A percentile compares a stretch with the other conserved stretches of the same genome.
These are phyloP conservation scores for Mystacides longicornis DNA, from an alignment of 2,888 invertebrate species.

Conservation along the genomic window DNA sequence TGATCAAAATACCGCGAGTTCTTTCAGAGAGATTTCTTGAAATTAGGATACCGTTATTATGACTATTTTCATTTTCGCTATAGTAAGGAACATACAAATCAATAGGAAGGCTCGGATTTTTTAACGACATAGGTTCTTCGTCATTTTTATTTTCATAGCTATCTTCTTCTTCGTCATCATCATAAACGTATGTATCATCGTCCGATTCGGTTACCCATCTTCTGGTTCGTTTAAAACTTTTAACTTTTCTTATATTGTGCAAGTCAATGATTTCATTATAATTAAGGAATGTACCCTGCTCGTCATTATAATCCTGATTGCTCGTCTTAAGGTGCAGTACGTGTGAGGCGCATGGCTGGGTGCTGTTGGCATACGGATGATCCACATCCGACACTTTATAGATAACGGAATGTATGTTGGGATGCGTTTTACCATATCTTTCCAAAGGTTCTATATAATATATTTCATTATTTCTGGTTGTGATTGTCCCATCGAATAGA, in stretches of 20 bases:
- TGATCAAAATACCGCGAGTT: slow-evolving; percentile 36
- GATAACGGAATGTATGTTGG: slow-evolving; percentile 71
- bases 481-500: slow-evolving; percentile 82
- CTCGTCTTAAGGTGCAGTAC: slow-evolving; percentile 45
- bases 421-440: slow-evolving; percentile 54
- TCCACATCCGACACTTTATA: slow-evolving; percentile 75
- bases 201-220: slow-evolving; percentile 63
- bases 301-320: slow-evolving; percentile 32
- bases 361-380: slow-evolving; percentile 37
- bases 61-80: slow-evolving; percentile 51
- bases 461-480: slow-evolving; percentile 62
- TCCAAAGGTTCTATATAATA: slow-evolving; percentile 78
- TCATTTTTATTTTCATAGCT: slow-evolving; percentile 47
- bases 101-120: slow-evolving; percentile 57
- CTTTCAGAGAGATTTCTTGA: slow-evolving; percentile 48
- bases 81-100: slow-evolving; percentile 60
- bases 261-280: slow-evolving; percentile 31
- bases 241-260: slow-evolving; percentile 27
- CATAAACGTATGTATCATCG: slow-evolving; percentile 17
- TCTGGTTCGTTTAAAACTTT: slow-evolving; percentile 39
- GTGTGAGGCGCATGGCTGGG: slow-evolving; percentile 53
- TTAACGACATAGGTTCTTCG: slow-evolving; percentile 49
- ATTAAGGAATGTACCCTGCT: slow-evolving; percentile 27
- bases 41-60: slow-evolving; percentile 39
- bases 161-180: slow-evolving; percentile 33